Conservation (phyloP, 2,113 vertebrate genomes). For the Asarcornis scutulata region DNA sequence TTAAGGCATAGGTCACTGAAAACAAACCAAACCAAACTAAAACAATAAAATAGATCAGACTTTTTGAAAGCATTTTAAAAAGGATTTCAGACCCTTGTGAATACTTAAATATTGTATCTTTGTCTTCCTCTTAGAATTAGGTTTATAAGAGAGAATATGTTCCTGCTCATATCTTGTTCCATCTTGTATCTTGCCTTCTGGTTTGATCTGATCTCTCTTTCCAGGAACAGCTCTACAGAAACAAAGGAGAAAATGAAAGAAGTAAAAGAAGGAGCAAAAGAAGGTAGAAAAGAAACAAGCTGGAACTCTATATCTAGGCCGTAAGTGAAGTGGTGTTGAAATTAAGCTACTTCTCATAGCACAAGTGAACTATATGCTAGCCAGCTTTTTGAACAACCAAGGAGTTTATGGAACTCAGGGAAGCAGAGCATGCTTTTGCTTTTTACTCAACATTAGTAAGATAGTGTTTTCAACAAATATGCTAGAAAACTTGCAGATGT, state of each 20-base stretch:
- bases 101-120: not conserved
- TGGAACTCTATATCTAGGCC: not conserved
- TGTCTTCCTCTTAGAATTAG: not conserved
- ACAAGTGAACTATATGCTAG: not conserved
- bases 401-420: not conserved
- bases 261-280: not conserved
- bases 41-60: too few species aligned
- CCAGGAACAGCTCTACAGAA: not conserved
- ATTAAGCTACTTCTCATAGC: not conserved
- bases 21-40: not conserved
- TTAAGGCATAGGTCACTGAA: not conserved
- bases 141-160: not conserved
- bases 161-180: not conserved
- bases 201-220: not conserved
- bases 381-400: not conserved
- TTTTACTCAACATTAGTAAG: not conserved
- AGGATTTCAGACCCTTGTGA: not conserved
- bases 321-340: not conserved
- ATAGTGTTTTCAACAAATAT: not conserved
- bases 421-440: not conserved
- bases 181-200: not conserved
- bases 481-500: not conserved
- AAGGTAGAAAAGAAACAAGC: not conserved
- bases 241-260: not conserved
- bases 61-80: not conserved